Percentiles rank a stretch among this genome's conserved stretches.
Evolutionary conservation across 2,797 vertebrate genomes (phyloP).

Genomic region (Schizopygopsis pylzovi): DNA sequence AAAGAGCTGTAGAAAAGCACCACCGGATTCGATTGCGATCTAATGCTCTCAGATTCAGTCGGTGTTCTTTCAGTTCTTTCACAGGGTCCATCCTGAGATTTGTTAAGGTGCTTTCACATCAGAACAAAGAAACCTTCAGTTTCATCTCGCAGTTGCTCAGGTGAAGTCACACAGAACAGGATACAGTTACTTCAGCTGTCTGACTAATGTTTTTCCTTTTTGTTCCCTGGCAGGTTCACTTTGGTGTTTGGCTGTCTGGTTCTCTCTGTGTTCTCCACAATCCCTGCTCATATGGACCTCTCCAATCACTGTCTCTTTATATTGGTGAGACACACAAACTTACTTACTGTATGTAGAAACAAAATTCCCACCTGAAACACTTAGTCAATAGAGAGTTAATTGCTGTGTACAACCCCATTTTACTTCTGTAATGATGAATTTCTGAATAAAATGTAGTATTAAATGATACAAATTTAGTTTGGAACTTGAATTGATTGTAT

Average conservation of each 20-base stretch:
- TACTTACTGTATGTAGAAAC: not conserved
- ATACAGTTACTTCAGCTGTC: constrained; percentile 21
- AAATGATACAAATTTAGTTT: too few species aligned
- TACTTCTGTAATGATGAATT: not conserved
- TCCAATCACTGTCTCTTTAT: constrained; percentile 96
- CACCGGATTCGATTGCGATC: constrained; percentile 29
- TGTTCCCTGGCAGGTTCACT: constrained; percentile 84
- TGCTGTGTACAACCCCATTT: not conserved
- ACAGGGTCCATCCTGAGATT: constrained; percentile 15
- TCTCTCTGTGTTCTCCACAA: constrained; percentile 97
- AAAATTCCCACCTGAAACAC: not conserved
- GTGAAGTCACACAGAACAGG: constrained; percentile 23
- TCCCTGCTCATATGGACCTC: constrained; percentile 91
- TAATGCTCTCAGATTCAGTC: constrained; percentile 5
- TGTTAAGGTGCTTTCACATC: constrained; percentile 33
- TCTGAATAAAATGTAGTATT: not conserved
- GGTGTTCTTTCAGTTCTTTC: constrained; percentile 2
- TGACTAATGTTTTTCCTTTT: constrained; percentile 22
- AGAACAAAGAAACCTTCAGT: constrained; percentile 40
- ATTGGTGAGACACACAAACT: constrained; percentile 83
- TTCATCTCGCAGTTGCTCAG: constrained; percentile 17
- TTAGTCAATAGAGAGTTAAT: not conserved
- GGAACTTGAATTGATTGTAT: too few species aligned
- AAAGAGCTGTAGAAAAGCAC: constrained; percentile 22
- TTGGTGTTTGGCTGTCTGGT: constrained; percentile 98